Percentiles rank a stretch among this genome's conserved stretches.
Conservation (phyloP, 2,113 vertebrate genomes). For the Edolisoma coerulescens region DNA sequence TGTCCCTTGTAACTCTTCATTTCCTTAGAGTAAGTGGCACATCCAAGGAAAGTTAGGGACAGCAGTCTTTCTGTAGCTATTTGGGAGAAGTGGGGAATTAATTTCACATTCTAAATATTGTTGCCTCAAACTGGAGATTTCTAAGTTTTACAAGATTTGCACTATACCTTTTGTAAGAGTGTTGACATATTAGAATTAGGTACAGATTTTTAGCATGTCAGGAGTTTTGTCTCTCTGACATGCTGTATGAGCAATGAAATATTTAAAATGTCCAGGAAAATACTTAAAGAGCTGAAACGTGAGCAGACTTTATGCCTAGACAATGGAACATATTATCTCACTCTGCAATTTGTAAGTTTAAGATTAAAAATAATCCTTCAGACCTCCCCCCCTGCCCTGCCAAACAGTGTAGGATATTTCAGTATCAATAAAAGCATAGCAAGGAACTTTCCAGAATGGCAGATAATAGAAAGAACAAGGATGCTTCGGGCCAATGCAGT, state of each 20-base stretch:
- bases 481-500: background rate
- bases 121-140: background rate
- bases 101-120: background rate
- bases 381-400: background rate
- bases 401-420: background rate
- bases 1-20: background rate
- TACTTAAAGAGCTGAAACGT: background rate
- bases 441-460: background rate
- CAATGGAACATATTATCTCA: background rate
- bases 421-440: background rate
- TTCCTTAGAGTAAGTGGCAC: background rate
- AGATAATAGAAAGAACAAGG: background rate
- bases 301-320: background rate
- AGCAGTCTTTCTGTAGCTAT: background rate
- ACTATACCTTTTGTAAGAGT: background rate
- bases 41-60: background rate
- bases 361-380: background rate
- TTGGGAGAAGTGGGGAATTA: background rate
- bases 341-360: background rate
- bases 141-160: background rate
- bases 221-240: background rate
- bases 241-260: background rate
- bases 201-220: background rate
- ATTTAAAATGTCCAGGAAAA: background rate
- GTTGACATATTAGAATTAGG: background rate